Evolutionary conservation across 2,888 invertebrate genomes (phyloP).

Genomic region (Coleophora deauratella): DNA sequence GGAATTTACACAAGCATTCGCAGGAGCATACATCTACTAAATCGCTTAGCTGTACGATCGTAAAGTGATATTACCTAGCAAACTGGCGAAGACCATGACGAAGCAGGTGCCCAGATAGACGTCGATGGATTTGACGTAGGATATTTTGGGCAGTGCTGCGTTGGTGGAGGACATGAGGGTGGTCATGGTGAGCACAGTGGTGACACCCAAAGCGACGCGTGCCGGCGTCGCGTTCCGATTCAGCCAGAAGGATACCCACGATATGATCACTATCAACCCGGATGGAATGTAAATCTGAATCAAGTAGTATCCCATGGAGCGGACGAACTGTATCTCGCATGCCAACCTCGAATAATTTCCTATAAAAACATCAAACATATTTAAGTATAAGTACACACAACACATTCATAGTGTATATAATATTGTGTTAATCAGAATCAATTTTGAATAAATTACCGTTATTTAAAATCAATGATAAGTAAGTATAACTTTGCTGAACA

Average conservation of each 20-base stretch:
- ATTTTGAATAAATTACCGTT: too few relatives aligned
- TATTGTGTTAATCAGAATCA: too few relatives aligned
- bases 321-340: slow-evolving; percentile 96
- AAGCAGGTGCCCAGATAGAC: slow-evolving; percentile 98
- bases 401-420: too few relatives aligned
- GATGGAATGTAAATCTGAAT: slow-evolving; percentile 99
- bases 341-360: slow-evolving; percentile 97
- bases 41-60: too few relatives aligned
- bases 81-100: slow-evolving; percentile 99
- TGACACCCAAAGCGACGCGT: slow-evolving; percentile 93
- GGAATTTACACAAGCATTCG: too few relatives aligned
- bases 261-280: slow-evolving; percentile 96
- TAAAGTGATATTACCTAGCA: slow-evolving; percentile 86
- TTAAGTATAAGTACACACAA: not conserved
- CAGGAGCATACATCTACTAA: too few relatives aligned
- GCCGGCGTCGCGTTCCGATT: slow-evolving; percentile 96
- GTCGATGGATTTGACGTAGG: slow-evolving; percentile 98
- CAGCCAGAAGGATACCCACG: slow-evolving; percentile 98
- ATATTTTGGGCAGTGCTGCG: slow-evolving; percentile 97
- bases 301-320: slow-evolving; percentile 98
- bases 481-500: too few relatives aligned
- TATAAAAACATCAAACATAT: slow-evolving; percentile 50
- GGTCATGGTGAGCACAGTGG: slow-evolving; percentile 98
- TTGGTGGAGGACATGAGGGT: slow-evolving; percentile 98
- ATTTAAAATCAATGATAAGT: too few relatives aligned